Percentiles rank a stretch among this genome's conserved stretches.
Evolutionary conservation across 2,797 vertebrate genomes (phyloP).

Genomic region (Amazona finschi): DNA sequence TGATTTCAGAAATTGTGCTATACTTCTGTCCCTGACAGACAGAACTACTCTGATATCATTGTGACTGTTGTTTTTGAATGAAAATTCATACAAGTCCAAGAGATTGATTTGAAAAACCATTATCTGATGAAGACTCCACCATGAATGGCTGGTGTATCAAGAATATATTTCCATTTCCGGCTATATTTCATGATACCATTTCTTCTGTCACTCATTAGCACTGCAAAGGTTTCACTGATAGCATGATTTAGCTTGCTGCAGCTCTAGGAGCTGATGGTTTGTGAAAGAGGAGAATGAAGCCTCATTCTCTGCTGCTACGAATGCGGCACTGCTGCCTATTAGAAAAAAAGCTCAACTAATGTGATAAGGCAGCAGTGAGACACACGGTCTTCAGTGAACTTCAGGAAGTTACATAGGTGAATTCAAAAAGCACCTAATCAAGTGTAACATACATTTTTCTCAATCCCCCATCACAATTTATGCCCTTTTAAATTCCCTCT

Average conservation of each 20-base stretch:
- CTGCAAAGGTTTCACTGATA: not conserved
- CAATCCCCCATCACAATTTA: not conserved
- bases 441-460: not conserved
- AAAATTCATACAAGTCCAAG: not conserved
- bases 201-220: not conserved
- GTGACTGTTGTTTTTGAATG: not conserved
- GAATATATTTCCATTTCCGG: not conserved
- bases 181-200: not conserved
- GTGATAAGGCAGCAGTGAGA: slow-evolving; percentile 17
- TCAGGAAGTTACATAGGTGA: not conserved
- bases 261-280: not conserved
- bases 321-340: not conserved
- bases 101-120: not conserved
- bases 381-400: not conserved
- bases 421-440: not conserved
- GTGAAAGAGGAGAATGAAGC: slow-evolving; percentile 19
- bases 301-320: not conserved
- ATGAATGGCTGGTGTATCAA: not conserved
- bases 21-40: not conserved
- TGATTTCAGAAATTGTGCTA: not conserved
- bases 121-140: not conserved
- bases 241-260: not conserved
- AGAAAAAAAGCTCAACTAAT: slow-evolving; percentile 33
- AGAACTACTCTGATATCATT: not conserved
- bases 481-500: not conserved